Evolutionary conservation across 2,113 vertebrate genomes (phyloP), one percentile per base, ranked within the genome.

Genomic region (Scophthalmus maximus): DNA sequence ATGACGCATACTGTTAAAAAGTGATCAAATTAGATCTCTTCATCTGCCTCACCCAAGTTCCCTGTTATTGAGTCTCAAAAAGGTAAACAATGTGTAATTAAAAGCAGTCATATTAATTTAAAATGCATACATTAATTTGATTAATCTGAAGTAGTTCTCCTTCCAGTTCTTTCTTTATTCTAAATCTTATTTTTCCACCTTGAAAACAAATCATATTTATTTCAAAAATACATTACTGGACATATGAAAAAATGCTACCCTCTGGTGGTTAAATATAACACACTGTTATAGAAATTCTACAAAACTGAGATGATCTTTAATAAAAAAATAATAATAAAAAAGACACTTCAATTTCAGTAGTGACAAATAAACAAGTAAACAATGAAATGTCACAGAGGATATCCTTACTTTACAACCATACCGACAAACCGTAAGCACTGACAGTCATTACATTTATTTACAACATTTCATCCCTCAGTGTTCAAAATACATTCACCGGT

Each of bases 401-500:
- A 38, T 49, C 11, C 11, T 42, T 22, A 65, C 12, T 52, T 36
- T 26, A 30, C 12, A 25, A 11, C 2, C n/a, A n/a, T n/a, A n/a
- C n/a, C n/a, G n/a, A n/a, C n/a, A n/a, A n/a, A n/a, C n/a, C n/a
- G n/a, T n/a, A n/a, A n/a, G 32, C 46, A 76, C 8, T 40, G 4
- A 29, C 38, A 40, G 3, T 36, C 20, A 27, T 17, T 47, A 27
- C 55, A 58, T 46, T 51, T 52, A 38, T 23, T 57, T 29, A 17
- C 20, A 64, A 64, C 29, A 70, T 71, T 42, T 73, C 3, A 76
- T 55, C 27, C 20, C 17, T 25, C 34, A 26, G 1, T 42, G 46
- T 40, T 47, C 0, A 59, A 62, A 58, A 56, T 85, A 76, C 77
- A 89, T 82, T 86, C 87, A 82, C 60, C 0, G 10, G 66, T 58